phyloP scores from a whole-genome alignment of 2,888 invertebrate genomes.

The Neoaliturus tenellus region DNA sequence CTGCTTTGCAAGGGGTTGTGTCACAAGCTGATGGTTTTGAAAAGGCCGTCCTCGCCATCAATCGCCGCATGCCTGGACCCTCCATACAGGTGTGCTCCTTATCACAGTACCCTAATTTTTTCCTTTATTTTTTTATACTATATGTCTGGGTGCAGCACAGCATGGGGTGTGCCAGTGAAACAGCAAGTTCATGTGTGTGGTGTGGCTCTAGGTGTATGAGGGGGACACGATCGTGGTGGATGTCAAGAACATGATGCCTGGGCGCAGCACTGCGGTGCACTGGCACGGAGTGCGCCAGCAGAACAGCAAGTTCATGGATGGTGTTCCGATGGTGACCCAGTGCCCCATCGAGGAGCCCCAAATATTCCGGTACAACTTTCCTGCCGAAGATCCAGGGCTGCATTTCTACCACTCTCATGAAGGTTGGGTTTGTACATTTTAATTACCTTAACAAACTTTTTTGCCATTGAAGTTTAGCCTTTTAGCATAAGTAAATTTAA shows the following conservation, averaged over 20 bases:
- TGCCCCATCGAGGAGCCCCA: conserved; percentile 52
- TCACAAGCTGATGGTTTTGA: conserved; percentile 74
- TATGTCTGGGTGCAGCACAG: too few relatives aligned
- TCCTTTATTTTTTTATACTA: too few relatives aligned
- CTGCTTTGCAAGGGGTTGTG: conserved; percentile 69
- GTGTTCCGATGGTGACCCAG: conserved; percentile 55
- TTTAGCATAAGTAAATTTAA: too few relatives aligned
- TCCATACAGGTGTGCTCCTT: conserved; percentile 72
- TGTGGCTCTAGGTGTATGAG: conserved; percentile 54
- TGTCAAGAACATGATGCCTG: conserved; percentile 51
- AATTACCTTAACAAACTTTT: too few relatives aligned
- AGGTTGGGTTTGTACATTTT: too few relatives aligned
- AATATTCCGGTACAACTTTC: conserved; percentile 45
- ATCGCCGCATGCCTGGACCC: conserved; percentile 74
- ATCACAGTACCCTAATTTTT: too few relatives aligned
- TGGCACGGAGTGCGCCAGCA: conserved; percentile 50
- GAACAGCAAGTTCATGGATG: conserved; percentile 45
- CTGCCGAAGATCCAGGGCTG: conserved; percentile 28
- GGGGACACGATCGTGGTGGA: conserved; percentile 52
- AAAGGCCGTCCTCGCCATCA: conserved; percentile 73
- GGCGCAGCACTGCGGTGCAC: conserved; percentile 50
- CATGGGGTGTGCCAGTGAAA: too few relatives aligned
- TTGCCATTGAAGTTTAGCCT: too few relatives aligned
- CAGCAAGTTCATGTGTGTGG: too few relatives aligned
- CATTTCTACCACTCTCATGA: conserved; percentile 57